Base-by-base conservation (phyloP, 35 echinoderm and acorn worm species). In the Ophioderma brevispina region DNA sequence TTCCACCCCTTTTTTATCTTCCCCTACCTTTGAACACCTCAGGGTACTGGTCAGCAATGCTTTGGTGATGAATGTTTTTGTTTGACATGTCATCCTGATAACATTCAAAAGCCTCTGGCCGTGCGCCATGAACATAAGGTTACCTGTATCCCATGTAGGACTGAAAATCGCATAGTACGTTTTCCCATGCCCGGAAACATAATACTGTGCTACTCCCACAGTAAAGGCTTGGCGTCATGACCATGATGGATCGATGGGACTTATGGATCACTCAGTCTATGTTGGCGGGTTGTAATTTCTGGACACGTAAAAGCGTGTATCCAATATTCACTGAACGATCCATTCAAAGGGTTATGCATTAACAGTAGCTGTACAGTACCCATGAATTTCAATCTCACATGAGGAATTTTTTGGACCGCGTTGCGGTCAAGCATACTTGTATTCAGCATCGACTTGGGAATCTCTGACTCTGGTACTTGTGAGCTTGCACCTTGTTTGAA, bases 1-100 rank as follows among this genome's bases (percentile, higher is more conserved):
- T n/a, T 37, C 88, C 10, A 11, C 23, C 32, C 36, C 81, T 56
- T 78, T 90, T 81, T 13, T 81, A 10, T 55, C 90, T 86, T 21
- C 92, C 82, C 13, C 90, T 85, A 15, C 55, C 88, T 19, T 79
- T 35, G n/a, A 78, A 90, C 3, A 87, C 3, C 38, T 81, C 14
- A n/a, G n/a, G 35, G 21, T 15, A 31, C 0, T 38, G 4, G 70
- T 36, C 15, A 80, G 59, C 23, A 30, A 15, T 70, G 17, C 41
- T 8, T 46, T 46, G 17, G 41, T 46, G 5, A 8, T 17, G 4
- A n/a, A n/a, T n/a, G n/a, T n/a, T 70, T 2, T 18, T 70, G 59
- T 15, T 30, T 4, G 10, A 1, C 10, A 3, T 25, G 59, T 6
- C 59, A 70, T 1, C 28, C 1, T 70, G 28, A 70, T 30, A 6